Conservation (phyloP, 2,113 vertebrate species). For the Platysternon megacephalum region DNA sequence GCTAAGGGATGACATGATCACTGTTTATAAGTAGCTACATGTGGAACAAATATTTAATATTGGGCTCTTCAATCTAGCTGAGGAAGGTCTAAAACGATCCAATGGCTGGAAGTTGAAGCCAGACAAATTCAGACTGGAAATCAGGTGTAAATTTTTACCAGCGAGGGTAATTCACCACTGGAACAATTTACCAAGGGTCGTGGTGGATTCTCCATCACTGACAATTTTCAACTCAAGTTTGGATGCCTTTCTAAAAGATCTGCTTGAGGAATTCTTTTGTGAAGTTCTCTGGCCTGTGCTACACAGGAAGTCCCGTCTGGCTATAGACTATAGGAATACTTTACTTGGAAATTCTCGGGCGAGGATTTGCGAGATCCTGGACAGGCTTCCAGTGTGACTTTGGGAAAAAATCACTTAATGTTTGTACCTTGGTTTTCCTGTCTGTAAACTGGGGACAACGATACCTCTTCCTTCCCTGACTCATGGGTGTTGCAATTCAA, state of each 20-base stretch:
- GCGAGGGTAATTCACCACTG: neutral
- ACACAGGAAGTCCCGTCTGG: neutral
- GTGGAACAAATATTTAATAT: too few species aligned
- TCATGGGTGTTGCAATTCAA: neutral
- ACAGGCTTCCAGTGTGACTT: neutral
- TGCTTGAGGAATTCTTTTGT: neutral
- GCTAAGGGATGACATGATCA: neutral
- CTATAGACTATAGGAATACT: neutral
- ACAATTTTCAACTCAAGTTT: neutral
- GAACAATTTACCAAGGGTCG: neutral
- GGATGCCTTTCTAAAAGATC: neutral
- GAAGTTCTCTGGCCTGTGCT: neutral
- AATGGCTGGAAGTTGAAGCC: neutral
- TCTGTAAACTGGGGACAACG: neutral
- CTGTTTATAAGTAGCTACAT: too few species aligned
- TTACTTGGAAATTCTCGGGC: neutral
- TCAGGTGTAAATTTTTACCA: neutral
- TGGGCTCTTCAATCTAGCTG: neutral
- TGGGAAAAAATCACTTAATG: neutral
- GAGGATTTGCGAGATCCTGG: neutral
- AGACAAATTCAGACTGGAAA: neutral
- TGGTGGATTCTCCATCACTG: neutral
- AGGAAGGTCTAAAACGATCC: neutral
- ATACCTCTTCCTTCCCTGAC: neutral
- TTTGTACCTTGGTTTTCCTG: neutral